Evolutionary conservation across 1,140 invertebrate species (phyloP).

Genomic region (Cheumatopsyche charites): DNA sequence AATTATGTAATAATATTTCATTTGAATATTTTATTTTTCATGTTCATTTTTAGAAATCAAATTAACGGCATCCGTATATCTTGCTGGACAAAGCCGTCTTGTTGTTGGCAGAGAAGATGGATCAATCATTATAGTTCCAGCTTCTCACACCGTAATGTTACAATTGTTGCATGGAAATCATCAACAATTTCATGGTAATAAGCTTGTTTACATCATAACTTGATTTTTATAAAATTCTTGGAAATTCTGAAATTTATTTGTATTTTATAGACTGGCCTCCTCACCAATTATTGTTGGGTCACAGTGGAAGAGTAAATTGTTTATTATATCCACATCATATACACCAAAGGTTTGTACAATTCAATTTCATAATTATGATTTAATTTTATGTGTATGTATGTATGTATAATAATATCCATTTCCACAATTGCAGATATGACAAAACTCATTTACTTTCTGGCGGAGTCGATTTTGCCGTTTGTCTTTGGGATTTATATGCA

Average conservation of each 20-base stretch:
- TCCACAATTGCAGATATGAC: slow-evolving; percentile 78
- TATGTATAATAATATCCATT: slow-evolving; percentile 66
- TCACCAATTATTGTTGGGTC: slow-evolving; percentile 87
- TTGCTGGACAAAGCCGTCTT: slow-evolving; percentile 89
- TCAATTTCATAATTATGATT: neutral
- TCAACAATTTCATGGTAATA: slow-evolving; percentile 81
- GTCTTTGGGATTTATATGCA: slow-evolving; percentile 94
- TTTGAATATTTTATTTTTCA: slow-evolving; percentile 17
- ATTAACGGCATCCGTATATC: slow-evolving; percentile 90
- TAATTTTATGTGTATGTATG: neutral
- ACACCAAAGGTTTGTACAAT: slow-evolving; percentile 72
- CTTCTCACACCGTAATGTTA: slow-evolving; percentile 93
- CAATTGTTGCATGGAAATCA: slow-evolving; percentile 91
- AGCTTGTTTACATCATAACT: slow-evolving; percentile 6
- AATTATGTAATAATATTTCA: neutral
- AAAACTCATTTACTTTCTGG: slow-evolving; percentile 91
- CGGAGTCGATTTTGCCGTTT: slow-evolving; percentile 97
- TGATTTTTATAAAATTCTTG: neutral
- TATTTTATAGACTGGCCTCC: slow-evolving; percentile 80
- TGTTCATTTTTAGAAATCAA: slow-evolving; percentile 66
- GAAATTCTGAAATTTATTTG: slow-evolving; percentile 16
- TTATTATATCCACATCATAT: slow-evolving; percentile 94
- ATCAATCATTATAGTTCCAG: slow-evolving; percentile 95
- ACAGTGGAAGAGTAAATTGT: slow-evolving; percentile 93
- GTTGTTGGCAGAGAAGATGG: slow-evolving; percentile 96